phyloP scores from a whole-genome alignment of 2,113 vertebrate species.

The Otus sunia region DNA sequence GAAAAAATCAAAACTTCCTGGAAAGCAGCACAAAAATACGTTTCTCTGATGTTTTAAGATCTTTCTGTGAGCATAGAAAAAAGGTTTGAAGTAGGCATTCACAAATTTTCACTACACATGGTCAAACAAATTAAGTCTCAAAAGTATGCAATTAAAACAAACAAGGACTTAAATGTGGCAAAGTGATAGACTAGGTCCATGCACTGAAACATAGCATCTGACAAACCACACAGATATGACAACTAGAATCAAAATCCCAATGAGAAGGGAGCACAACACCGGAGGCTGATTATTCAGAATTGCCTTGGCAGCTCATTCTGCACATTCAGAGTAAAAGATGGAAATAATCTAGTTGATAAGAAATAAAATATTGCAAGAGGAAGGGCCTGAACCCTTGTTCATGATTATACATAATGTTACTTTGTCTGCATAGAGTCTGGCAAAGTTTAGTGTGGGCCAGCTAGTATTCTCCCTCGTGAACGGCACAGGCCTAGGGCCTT shows the following conservation, averaged over 20 bases:
- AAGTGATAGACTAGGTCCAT: background rate
- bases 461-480: background rate
- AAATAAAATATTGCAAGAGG: background rate
- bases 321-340: background rate
- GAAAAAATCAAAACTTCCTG: background rate
- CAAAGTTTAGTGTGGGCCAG: background rate
- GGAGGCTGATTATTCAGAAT: background rate
- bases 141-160: background rate
- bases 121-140: background rate
- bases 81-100: background rate
- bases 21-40: background rate
- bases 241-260: background rate
- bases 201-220: background rate
- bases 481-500: background rate
- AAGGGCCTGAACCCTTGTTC: background rate
- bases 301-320: background rate
- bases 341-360: background rate
- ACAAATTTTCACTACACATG: background rate
- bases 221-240: background rate
- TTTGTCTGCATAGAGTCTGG: background rate
- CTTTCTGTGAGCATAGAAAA: background rate
- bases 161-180: background rate
- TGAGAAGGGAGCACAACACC: background rate
- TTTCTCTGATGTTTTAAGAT: background rate
- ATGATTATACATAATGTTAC: accelerated